phyloP scores from a whole-genome alignment of 2,888 invertebrate species.

The Eutolmus rufibarbis region DNA sequence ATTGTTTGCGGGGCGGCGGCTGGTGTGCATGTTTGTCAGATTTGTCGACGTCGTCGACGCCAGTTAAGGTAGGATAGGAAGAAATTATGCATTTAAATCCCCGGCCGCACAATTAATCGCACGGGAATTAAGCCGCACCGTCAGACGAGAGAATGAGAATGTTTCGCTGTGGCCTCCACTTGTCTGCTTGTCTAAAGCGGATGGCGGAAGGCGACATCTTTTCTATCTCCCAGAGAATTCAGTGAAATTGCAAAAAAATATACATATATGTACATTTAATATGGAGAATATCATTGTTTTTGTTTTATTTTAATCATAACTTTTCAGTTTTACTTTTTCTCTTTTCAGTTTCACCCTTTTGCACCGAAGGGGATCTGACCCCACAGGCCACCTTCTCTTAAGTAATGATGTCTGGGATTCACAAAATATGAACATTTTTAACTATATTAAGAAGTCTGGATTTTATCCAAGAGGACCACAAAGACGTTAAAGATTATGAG shows the following conservation, averaged over 20 bases:
- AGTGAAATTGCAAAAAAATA: not conserved
- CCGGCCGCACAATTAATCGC: not conserved
- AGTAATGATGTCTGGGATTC: not conserved
- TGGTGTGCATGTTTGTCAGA: not conserved
- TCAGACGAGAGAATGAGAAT: not conserved
- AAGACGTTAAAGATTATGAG: too few species aligned
- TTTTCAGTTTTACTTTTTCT: not conserved
- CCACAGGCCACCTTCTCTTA: not conserved
- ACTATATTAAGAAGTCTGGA: too few species aligned
- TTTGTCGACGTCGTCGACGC: not conserved
- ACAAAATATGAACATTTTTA: too few species aligned
- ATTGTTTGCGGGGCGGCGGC: not conserved
- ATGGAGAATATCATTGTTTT: not conserved
- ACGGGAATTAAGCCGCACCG: not conserved
- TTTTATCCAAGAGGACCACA: too few species aligned
- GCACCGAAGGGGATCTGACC: not conserved
- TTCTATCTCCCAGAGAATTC: not conserved
- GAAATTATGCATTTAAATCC: not conserved
- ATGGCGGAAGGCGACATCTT: not conserved
- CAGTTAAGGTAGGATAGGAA: not conserved
- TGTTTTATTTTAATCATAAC: not conserved
- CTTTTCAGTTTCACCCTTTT: not conserved
- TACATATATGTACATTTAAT: not conserved
- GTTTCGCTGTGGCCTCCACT: not conserved
- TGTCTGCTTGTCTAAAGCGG: not conserved